phyloP scores from a whole-genome alignment of 1,140 invertebrate genomes.

The Lethrus apterus region DNA sequence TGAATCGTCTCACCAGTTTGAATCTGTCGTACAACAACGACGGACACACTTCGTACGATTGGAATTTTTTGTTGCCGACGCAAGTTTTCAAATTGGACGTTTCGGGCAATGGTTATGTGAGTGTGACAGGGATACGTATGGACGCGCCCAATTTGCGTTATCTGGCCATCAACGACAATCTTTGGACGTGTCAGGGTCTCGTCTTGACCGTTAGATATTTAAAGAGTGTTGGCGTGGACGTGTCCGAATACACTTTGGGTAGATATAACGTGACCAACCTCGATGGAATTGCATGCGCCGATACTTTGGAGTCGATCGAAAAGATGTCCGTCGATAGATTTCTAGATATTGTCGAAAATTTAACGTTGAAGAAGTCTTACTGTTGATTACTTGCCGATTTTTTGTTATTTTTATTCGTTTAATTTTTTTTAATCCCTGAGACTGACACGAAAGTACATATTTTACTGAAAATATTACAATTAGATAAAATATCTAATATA shows the following conservation, averaged over 20 bases:
- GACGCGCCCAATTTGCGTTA: conserved; percentile 25
- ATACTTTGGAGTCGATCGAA: conserved; percentile 16
- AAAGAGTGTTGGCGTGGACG: conserved; percentile 24
- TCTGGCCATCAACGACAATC: conserved; percentile 30
- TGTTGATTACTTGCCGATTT: not conserved
- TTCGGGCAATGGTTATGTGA: conserved; percentile 29
- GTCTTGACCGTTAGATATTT: conserved; percentile 29
- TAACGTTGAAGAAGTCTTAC: not conserved
- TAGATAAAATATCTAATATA: no score
- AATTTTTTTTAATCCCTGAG: no score
- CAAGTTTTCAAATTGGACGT: conserved; percentile 29
- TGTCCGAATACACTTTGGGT: conserved; percentile 18
- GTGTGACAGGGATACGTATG: conserved; percentile 22
- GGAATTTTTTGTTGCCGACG: conserved; percentile 25
- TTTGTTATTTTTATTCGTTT: no score
- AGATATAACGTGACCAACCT: conserved; percentile 33
- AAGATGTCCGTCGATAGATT: conserved; percentile 12
- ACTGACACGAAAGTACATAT: no score
- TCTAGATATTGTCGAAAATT: conserved; percentile 7
- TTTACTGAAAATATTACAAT: no score
- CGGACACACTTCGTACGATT: conserved; percentile 27
- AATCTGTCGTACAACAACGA: conserved; percentile 33
- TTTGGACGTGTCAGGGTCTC: conserved; percentile 28
- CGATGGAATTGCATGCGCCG: conserved; percentile 34
- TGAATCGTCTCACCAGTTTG: conserved; percentile 26